Evolutionary conservation across 2,113 vertebrate species (phyloP).

Genomic region (Blennius ocellaris): DNA sequence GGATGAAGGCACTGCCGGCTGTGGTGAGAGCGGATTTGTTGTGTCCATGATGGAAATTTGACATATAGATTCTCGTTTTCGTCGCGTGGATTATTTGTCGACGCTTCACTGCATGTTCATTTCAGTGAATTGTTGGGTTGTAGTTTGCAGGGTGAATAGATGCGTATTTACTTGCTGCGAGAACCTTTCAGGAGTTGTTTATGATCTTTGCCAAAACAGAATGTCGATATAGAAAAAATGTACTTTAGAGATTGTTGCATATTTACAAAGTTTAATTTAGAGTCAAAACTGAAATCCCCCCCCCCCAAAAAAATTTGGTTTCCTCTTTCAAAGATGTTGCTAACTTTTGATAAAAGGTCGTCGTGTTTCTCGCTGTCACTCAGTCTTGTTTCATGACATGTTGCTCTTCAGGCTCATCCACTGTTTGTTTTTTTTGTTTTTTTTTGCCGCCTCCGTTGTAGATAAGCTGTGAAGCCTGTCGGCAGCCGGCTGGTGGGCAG

Average conservation of each 20-base stretch:
- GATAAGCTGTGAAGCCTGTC: conserved; percentile 68
- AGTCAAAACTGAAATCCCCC: too few relatives aligned
- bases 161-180: not conserved
- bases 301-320: not conserved
- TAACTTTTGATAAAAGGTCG: conserved; percentile 4
- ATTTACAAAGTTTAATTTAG: too few relatives aligned
- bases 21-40: conserved; percentile 55
- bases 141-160: not conserved
- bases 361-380: too few relatives aligned
- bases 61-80: not conserved
- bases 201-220: not conserved
- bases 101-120: not conserved
- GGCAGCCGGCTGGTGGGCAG: conserved; percentile 54
- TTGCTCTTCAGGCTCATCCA: conserved; percentile 27
- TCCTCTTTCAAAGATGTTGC: not conserved
- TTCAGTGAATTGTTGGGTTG: not conserved
- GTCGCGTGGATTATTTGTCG: conserved; percentile 6
- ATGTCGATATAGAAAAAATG: not conserved
- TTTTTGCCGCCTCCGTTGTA: conserved; percentile 61
- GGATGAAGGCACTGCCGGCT: conserved; percentile 43
- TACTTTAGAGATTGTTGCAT: not conserved
- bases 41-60: conserved; percentile 1
- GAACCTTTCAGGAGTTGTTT: not conserved
- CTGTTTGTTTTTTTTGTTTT: too few relatives aligned
- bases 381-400: not conserved